Conservation (phyloP, 1,140 invertebrate genomes). For the Hylaeus anthracinus region DNA sequence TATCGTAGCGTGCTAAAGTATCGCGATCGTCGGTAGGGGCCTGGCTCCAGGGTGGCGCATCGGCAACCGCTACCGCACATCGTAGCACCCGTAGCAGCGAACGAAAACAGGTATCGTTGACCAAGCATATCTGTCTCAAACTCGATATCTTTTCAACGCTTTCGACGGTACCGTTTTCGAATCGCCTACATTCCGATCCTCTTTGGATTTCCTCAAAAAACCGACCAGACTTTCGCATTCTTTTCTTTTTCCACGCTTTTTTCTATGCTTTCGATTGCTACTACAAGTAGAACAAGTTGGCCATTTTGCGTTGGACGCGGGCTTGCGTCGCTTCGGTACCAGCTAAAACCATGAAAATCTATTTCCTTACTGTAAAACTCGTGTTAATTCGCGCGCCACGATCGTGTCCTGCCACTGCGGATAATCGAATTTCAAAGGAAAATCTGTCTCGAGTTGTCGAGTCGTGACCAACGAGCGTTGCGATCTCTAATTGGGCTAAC, state of each 20-base stretch:
- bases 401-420: constrained; percentile 6
- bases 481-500: neutral
- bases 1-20: neutral
- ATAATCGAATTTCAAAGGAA: neutral
- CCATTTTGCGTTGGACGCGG: too few relatives aligned
- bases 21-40: neutral
- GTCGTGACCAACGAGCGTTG: neutral
- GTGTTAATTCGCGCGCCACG: too few relatives aligned
- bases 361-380: too few relatives aligned
- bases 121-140: constrained; percentile 7
- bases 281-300: too few relatives aligned
- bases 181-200: too few relatives aligned
- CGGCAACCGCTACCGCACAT: constrained; percentile 5
- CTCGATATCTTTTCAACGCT: neutral
- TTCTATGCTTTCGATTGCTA: too few relatives aligned
- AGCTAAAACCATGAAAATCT: too few relatives aligned
- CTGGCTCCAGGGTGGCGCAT: constrained; percentile 33
- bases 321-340: too few relatives aligned
- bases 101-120: constrained; percentile 31
- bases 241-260: too few relatives aligned
- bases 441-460: neutral
- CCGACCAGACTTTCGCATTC: too few relatives aligned
- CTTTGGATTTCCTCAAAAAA: too few relatives aligned
- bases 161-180: neutral
- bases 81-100: constrained; percentile 1